A percentile compares a stretch with the other conserved stretches of the same genome.
phyloP scores from a whole-genome alignment of 2,888 invertebrate species.

The Smittia sp. region DNA sequence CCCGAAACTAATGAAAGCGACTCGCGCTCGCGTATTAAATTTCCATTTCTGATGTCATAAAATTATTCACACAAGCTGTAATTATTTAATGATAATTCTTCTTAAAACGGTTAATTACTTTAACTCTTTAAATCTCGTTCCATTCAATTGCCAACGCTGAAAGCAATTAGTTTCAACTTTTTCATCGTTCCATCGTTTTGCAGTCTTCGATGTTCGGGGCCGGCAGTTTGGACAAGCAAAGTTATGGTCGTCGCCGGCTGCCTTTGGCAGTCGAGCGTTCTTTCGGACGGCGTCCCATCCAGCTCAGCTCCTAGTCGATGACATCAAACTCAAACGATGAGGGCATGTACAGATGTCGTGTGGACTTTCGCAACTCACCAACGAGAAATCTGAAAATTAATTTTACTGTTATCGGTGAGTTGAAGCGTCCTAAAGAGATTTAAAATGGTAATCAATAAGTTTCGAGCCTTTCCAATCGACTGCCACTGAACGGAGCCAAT shows the following conservation, averaged over 20 bases:
- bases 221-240: conserved; percentile 70
- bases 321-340: conserved; percentile 57
- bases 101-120: conserved; percentile 8
- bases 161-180: not conserved
- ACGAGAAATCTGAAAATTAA: conserved; percentile 71
- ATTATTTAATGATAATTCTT: not conserved
- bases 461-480: too few species aligned
- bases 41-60: not conserved
- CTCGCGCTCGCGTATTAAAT: not conserved
- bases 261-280: conserved; percentile 77
- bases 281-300: conserved; percentile 79
- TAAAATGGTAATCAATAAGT: too few species aligned
- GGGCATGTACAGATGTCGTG: conserved; percentile 69
- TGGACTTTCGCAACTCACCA: conserved; percentile 71
- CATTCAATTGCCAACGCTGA: not conserved
- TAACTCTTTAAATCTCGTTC: conserved; percentile 13
- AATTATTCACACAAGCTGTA: not conserved
- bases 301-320: conserved; percentile 64
- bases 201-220: conserved; percentile 75
- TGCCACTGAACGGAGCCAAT: too few species aligned
- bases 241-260: conserved; percentile 76
- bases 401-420: conserved; percentile 70
- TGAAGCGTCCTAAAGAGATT: too few species aligned
- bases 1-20: not conserved
- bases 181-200: not conserved